Base-by-base conservation (phyloP, 2,888 invertebrate species). In the Sesia bembeciformis region DNA sequence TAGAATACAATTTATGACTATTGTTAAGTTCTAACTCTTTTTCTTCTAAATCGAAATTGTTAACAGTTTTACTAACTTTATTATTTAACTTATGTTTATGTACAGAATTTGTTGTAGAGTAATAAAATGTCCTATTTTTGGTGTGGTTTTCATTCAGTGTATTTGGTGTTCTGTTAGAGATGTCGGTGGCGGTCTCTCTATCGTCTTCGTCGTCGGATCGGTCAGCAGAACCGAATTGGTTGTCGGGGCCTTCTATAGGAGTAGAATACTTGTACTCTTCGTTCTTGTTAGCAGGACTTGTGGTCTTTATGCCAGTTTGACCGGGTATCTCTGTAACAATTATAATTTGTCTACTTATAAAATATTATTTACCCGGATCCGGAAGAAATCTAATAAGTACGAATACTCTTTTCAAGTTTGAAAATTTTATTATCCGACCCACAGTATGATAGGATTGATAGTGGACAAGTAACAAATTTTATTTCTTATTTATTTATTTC, bases 161-260 rank as follows among this genome's bases (percentile, higher is more conserved):
- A 56, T 65, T 62, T 50, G 59, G 56, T 8, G 61, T 56, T 55
- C 63, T 58, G 1, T 65, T 58, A 7, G 66, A 58, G 53, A 64
- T 59, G 51, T 76, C 76, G n/a, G 68, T 74, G 2, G 60, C 64
- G 5, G 62, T 53, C 55, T 83, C 83, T 40, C 66, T 76, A 46
- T 88, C 88, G 53, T 92, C 92, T 67, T 92, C 92, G 62, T 94
- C 93, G 65, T 93, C 92, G 59, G 93, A 92, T 62, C 92, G 91
- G 74, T 95, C 94, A 40, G 94, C 94, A 7, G 94, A 94, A 39
- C 93, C 94, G 60, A 92, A 92, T 67, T 93, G 93, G 67, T 94
- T 92, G 73, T 93, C 92, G 61, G 93, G 93, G 1, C 81, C 84
- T 67, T 87, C 84, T 63, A 87, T 66, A 49, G 86, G 79, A 3